A percentile compares a stretch with the other conserved stretches of the same genome.
Evolutionary conservation across 2,797 vertebrate genomes (phyloP).

Genomic region (Helicolenus hilgendorfi): DNA sequence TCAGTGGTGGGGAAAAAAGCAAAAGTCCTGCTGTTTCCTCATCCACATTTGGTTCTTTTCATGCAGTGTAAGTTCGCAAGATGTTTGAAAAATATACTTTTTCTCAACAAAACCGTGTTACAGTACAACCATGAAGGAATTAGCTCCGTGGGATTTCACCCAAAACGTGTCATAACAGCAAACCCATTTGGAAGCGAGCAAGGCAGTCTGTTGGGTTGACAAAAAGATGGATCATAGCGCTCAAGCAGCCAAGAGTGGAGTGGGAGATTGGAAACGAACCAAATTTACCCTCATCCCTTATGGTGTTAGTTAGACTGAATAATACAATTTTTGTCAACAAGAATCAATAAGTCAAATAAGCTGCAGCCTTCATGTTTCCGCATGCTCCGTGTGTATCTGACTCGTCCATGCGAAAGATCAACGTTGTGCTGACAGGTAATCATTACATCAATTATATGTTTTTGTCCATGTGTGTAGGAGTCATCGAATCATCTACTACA

Average conservation of each 20-base stretch:
- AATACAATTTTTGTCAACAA: background rate
- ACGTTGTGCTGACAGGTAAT: constrained; percentile 32
- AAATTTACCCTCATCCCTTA: background rate
- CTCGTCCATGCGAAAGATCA: constrained; percentile 22
- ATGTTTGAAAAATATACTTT: background rate
- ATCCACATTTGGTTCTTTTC: background rate
- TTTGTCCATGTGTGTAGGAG: constrained; percentile 34
- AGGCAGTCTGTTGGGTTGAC: background rate
- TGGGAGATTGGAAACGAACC: background rate
- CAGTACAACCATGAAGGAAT: background rate
- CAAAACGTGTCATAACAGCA: background rate
- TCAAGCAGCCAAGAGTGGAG: background rate
- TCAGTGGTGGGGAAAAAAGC: background rate
- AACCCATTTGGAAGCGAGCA: background rate
- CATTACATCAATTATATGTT: constrained; percentile 44
- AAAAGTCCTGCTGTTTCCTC: background rate
- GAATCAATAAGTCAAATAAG: constrained; percentile 2
- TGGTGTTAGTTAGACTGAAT: background rate
- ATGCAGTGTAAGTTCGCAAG: background rate
- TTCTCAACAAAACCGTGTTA: background rate
- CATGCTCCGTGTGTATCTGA: background rate
- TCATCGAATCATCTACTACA: constrained; percentile 30
- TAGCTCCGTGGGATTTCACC: background rate
- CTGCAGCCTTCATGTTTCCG: background rate
- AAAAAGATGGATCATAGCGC: background rate